phyloP scores from a whole-genome alignment of 2,888 invertebrate species.

The Invenusta paracnida region DNA sequence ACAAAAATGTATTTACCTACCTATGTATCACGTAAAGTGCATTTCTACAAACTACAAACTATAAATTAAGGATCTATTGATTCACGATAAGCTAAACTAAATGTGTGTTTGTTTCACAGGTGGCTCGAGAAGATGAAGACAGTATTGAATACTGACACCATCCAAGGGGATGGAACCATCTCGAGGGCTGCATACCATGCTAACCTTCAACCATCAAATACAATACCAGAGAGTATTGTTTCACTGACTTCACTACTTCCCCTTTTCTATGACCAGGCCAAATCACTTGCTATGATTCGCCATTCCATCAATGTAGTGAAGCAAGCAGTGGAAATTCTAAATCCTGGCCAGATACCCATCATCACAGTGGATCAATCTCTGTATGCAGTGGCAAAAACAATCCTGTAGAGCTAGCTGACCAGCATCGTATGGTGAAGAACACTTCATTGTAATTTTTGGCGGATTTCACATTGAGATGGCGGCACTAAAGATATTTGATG shows the following conservation, averaged over 20 bases:
- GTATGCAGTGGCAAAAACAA: neutral
- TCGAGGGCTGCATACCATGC: no score
- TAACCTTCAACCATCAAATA: no score
- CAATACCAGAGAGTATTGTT: no score
- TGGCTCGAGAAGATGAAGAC: no score
- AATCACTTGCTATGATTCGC: neutral
- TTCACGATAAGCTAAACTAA: no score
- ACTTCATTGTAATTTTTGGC: neutral
- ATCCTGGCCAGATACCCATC: neutral
- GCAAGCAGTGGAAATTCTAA: neutral
- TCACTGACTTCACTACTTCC: neutral
- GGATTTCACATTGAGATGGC: slow-evolving; percentile 3
- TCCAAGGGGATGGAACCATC: no score
- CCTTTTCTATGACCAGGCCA: neutral
- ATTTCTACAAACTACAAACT: no score
- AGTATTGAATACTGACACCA: no score
- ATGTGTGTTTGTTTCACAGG: no score
- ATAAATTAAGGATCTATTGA: no score
- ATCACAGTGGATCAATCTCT: neutral
- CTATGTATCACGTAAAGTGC: no score
- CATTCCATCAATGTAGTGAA: neutral
- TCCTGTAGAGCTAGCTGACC: neutral
- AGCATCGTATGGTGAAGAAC: neutral
- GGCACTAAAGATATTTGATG: neutral
- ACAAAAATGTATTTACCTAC: no score